Base-by-base conservation (phyloP, 2,113 vertebrate genomes). In the Plestiodon gilberti region DNA sequence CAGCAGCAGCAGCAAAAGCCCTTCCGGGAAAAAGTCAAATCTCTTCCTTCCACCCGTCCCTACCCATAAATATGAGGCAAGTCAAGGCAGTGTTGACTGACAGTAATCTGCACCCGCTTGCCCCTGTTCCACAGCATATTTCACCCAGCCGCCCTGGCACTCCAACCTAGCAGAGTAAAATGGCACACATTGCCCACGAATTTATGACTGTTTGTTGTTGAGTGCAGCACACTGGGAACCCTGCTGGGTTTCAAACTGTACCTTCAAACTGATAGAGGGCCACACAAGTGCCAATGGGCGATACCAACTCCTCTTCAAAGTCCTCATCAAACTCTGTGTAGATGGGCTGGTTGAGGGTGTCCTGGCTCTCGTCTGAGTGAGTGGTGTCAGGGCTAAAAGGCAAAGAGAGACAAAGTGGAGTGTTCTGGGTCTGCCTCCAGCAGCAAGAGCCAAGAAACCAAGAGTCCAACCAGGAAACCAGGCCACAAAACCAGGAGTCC, bases 241-340 rank as follows among this genome's bases (percentile, higher is more conserved):
- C 48, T 18, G 61, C 33, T 43, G 52, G 81, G 33, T n/a, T n/a
- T n/a, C n/a, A 8, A 8, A 48, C 28, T 20, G 30, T 94, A 98
- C 98, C 98, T 82, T 98, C 97, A 74, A 98, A 98, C 90, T 96
- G 97, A 89, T 98, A 98, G 89, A 98, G 95, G n/a, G 98, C 98
- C 81, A 97, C 97, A 78, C 98, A 98, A 78, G 96, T 96, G 65
- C 98, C 98, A 11, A 98, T 98, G 25, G 98, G 97, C 35, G 95
- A 89, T 0, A 94, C 81, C 2, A 95, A 85, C 1, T 98, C 98
- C 82, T 98, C 98, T 6, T 98, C 97, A 90, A 98, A 98, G 85
- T 98, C 98, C 25, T 98, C 98, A 61, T 98, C 97, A 43, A 98
- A 98, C 88, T 98, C 98, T 0, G 98, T 97, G 40, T 98, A 98